A percentile compares a stretch with the other conserved stretches of the same genome.
Evolutionary conservation across 1,140 invertebrate species (phyloP).

Genomic region (Himalopsyche phryganea): DNA sequence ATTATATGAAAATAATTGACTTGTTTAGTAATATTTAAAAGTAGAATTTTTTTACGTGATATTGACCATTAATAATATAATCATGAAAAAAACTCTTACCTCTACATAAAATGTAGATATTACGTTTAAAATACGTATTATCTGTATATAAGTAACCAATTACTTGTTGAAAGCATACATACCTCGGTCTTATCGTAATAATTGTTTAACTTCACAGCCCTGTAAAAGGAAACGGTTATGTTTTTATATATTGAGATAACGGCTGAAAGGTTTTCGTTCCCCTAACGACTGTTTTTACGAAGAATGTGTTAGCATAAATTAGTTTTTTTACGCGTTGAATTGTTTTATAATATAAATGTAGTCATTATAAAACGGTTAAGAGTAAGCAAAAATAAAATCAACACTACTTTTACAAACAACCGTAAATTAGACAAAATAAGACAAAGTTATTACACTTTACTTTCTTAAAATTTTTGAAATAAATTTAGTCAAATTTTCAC

Average conservation of each 20-base stretch:
- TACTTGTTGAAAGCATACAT: slow-evolving; percentile 1
- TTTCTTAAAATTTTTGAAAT: too few species aligned
- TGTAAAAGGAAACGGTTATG: slow-evolving; percentile 32
- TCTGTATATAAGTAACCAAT: not conserved
- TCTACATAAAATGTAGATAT: too few species aligned
- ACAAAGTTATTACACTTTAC: not conserved
- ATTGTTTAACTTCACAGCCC: slow-evolving; percentile 26
- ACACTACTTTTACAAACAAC: not conserved
- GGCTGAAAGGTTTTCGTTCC: not conserved
- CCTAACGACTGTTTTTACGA: slow-evolving; percentile 27
- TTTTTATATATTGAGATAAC: slow-evolving; percentile 26
- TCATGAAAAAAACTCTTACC: too few species aligned
- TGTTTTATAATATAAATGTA: too few species aligned
- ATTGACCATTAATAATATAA: too few species aligned
- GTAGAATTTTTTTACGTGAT: too few species aligned
- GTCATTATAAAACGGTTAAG: too few species aligned
- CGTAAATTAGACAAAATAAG: not conserved
- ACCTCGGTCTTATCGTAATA: slow-evolving; percentile 20
- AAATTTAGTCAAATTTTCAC: too few species aligned
- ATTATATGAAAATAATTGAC: too few species aligned
- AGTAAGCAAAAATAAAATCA: too few species aligned
- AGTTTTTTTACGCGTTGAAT: slow-evolving; percentile 6
- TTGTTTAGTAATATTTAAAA: too few species aligned
- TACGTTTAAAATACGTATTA: too few species aligned
- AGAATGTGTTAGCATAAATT: slow-evolving; percentile 32